Evolutionary conservation across 2,797 vertebrate genomes (phyloP).

Genomic region (Xiphorhynchus erythropygius): DNA sequence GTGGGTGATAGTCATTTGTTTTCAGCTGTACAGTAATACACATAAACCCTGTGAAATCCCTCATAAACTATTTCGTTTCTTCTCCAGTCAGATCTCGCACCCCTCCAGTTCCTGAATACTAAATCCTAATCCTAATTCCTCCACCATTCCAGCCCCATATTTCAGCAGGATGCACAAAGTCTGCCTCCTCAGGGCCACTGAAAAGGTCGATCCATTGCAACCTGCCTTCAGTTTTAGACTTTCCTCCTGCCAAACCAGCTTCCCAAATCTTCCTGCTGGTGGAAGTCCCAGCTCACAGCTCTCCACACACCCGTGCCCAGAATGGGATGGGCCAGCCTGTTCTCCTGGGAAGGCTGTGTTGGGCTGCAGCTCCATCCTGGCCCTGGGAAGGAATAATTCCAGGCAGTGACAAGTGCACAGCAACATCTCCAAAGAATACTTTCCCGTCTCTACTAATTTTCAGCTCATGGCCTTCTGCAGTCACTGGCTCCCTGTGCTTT

Average conservation of each 20-base stretch:
- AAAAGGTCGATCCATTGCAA: not conserved
- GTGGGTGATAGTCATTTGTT: not conserved
- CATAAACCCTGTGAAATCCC: not conserved
- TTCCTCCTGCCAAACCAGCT: not conserved
- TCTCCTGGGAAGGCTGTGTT: not conserved
- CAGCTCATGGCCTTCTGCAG: not conserved
- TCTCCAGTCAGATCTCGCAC: not conserved
- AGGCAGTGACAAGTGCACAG: not conserved
- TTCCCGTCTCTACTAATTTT: not conserved
- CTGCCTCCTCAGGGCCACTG: not conserved
- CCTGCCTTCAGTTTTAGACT: not conserved
- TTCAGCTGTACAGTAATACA: not conserved
- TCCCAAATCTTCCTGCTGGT: accelerated
- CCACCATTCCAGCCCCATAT: not conserved
- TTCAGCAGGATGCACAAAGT: not conserved
- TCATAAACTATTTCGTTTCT: not conserved
- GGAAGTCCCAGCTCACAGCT: not conserved
- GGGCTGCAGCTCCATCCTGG: not conserved
- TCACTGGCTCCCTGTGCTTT: not conserved
- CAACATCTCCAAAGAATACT: not conserved
- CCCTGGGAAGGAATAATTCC: not conserved
- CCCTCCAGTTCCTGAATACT: not conserved
- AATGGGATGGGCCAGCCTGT: not conserved
- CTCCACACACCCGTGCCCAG: accelerated
- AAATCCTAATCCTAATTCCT: not conserved